Conservation (phyloP, 2,888 invertebrate genomes). For the Drosophila mettleri region DNA sequence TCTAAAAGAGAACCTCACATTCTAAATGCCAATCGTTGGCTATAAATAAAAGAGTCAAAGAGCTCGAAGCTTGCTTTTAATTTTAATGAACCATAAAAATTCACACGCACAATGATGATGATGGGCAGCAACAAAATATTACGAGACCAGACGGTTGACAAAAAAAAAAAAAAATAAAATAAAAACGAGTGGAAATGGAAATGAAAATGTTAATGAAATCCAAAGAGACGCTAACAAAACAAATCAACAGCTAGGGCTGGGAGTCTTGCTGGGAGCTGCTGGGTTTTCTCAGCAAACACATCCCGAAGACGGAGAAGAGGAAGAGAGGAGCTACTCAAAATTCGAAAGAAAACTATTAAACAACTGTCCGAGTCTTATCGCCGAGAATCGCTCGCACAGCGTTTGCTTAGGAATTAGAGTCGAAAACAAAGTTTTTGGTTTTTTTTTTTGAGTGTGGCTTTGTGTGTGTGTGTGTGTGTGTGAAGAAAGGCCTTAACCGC, state of each 20-base stretch:
- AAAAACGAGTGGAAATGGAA: neutral
- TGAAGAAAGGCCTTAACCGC: slow-evolving; percentile 36
- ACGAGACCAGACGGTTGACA: slow-evolving; percentile 64
- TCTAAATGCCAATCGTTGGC: slow-evolving; percentile 66
- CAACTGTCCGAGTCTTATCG: slow-evolving; percentile 71
- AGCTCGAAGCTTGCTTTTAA: slow-evolving; percentile 61
- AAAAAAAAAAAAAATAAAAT: slow-evolving; percentile 28
- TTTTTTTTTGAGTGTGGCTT: neutral
- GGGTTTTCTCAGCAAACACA: slow-evolving; percentile 72
- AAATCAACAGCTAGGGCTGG: slow-evolving; percentile 54
- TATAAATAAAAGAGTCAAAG: slow-evolving; percentile 59
- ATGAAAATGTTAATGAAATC: slow-evolving; percentile 75
- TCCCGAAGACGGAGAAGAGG: slow-evolving; percentile 28
- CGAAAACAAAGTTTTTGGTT: slow-evolving; percentile 66
- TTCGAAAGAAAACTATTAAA: slow-evolving; percentile 81
- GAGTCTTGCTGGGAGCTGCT: slow-evolving; percentile 16
- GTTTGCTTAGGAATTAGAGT: slow-evolving; percentile 80
- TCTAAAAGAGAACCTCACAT: no score
- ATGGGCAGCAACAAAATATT: slow-evolving; percentile 47
- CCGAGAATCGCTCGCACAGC: slow-evolving; percentile 49
- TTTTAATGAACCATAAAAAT: slow-evolving; percentile 81
- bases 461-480: neutral
- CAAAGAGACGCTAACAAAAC: slow-evolving; percentile 74
- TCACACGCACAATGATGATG: slow-evolving; percentile 69
- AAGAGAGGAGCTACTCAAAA: slow-evolving; percentile 53